Conservation (phyloP, 2,797 vertebrate genomes). For the Arnoldichthys spilopterus region DNA sequence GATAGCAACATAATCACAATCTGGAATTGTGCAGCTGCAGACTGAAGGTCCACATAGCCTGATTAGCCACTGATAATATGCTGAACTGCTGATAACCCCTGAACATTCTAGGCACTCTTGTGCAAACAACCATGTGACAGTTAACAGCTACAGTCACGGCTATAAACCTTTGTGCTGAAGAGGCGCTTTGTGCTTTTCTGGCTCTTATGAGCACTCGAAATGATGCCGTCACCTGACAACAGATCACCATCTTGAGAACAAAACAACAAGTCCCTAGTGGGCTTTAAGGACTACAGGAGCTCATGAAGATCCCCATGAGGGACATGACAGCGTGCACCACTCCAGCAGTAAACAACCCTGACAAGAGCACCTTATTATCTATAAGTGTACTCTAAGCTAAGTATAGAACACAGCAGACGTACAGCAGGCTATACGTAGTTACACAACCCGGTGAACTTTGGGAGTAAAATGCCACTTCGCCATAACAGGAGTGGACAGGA, state of each 20-base stretch:
- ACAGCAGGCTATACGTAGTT: not conserved
- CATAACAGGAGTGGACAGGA: not conserved
- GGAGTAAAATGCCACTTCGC: not conserved
- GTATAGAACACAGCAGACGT: not conserved
- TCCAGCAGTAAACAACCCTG: not conserved
- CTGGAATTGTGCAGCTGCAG: too few relatives aligned
- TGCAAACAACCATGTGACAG: not conserved
- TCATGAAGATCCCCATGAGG: not conserved
- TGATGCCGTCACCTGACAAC: not conserved
- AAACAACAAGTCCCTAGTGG: conserved; percentile 17
- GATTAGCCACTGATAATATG: too few relatives aligned
- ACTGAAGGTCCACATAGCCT: too few relatives aligned
- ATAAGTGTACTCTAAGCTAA: not conserved
- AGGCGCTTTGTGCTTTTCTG: not conserved
- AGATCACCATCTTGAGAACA: conserved; percentile 9
- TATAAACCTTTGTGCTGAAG: not conserved
- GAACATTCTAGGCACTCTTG: not conserved
- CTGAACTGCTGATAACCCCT: not conserved
- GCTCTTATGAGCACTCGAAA: not conserved
- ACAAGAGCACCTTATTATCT: not conserved
- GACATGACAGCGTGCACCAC: not conserved
- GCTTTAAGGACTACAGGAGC: not conserved
- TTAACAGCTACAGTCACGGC: not conserved
- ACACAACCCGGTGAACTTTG: not conserved
- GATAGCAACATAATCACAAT: too few relatives aligned